Evolutionary conservation across 2,113 vertebrate genomes (phyloP).

Genomic region (Scomber colias): DNA sequence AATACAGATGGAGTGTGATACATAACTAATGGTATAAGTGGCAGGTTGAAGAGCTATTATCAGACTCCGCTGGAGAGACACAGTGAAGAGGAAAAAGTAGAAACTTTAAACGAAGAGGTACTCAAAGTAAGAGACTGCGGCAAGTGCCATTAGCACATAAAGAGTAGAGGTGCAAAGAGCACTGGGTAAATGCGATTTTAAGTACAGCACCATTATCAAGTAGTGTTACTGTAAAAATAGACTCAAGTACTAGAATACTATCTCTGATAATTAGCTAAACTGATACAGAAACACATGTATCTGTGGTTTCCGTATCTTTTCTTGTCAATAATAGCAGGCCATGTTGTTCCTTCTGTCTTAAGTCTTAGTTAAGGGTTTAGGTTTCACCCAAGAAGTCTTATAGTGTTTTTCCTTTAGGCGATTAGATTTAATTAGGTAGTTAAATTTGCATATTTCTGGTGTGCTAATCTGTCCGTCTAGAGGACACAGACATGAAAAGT

Average conservation of each 20-base stretch:
- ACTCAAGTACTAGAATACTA: neutral
- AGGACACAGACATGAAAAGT: neutral
- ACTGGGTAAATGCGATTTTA: neutral
- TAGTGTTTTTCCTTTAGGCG: neutral
- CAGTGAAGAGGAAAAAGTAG: constrained; percentile 8
- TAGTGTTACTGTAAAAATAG: neutral
- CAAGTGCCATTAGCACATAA: constrained; percentile 27
- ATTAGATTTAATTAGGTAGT: neutral
- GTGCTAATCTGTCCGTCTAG: neutral
- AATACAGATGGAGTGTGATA: constrained; percentile 38
- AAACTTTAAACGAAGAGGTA: constrained; percentile 35
- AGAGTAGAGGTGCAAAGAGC: constrained; percentile 31
- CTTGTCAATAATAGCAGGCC: neutral
- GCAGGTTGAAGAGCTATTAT: constrained; percentile 5
- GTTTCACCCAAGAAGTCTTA: neutral
- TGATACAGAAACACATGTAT: neutral
- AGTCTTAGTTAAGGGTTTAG: neutral
- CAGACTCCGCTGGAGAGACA: constrained; percentile 20
- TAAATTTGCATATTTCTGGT: constrained; percentile 6
- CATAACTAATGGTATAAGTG: constrained; percentile 31
- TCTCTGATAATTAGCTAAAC: neutral
- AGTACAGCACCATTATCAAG: neutral
- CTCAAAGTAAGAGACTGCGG: constrained; percentile 18
- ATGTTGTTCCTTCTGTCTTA: neutral
- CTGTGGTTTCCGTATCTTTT: neutral